phyloP scores from a whole-genome alignment of 2,113 vertebrate genomes.

The Melanerpes formicivorus region DNA sequence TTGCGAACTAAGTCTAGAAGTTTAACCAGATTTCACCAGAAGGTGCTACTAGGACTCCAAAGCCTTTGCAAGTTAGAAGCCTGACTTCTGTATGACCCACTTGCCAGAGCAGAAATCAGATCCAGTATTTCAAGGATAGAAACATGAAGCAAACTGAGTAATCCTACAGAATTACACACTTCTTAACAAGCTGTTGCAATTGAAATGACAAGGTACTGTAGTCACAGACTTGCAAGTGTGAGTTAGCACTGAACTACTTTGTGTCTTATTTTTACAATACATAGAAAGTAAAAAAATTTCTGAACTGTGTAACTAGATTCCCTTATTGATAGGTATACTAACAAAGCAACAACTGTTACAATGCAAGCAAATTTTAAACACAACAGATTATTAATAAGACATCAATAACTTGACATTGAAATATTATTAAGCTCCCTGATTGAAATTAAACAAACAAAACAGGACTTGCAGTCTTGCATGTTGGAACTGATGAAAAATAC shows the following conservation, averaged over 20 bases:
- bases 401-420: background rate
- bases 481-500: constrained; percentile 18
- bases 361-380: background rate
- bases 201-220: constrained; percentile 40
- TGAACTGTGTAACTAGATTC: background rate
- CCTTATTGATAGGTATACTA: background rate
- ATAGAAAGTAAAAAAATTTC: background rate
- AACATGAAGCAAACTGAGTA: constrained; percentile 57
- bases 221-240: background rate
- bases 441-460: constrained; percentile 26
- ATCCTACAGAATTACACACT: constrained; percentile 36
- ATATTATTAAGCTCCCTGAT: background rate
- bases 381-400: background rate
- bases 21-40: background rate
- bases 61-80: background rate
- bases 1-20: background rate
- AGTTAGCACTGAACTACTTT: background rate
- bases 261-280: background rate
- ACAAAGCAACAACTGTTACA: background rate
- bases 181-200: constrained; percentile 62
- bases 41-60: background rate
- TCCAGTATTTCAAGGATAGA: constrained; percentile 66
- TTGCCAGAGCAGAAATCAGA: constrained; percentile 48
- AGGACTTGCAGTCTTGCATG: background rate
- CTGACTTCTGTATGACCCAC: background rate